Base-by-base conservation (phyloP, 1,140 invertebrate genomes). In the Cyphomyrmex costatus region DNA sequence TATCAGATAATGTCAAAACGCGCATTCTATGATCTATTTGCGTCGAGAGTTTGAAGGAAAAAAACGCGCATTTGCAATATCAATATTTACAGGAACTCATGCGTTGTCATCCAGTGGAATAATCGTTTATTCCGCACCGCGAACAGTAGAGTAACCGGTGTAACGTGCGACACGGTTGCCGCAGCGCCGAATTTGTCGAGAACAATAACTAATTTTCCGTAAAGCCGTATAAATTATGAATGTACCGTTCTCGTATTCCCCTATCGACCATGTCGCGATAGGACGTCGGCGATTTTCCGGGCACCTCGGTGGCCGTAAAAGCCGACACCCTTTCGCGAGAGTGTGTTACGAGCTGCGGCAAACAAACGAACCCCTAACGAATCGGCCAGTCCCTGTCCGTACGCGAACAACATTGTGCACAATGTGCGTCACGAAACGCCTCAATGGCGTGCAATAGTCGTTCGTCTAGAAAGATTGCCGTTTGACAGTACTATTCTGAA, bases 161-260 rank as follows among this genome's bases (percentile, higher is more conserved):
- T 49, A 60, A 71, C 21, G 14, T 3, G 33, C 16, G 8, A 46
- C 56, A 24, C 53, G 49, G 46, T 51, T 30, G 27, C 24, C 21
- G 21, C 65, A 21, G n/a, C 77, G 66, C 51, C 73, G 87, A 89
- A 92, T 90, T 92, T 92, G 89, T 91, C 74, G 74, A 61, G 53
- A 66, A 80, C 71, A 88, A 91, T 91, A 92, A 93, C 91, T 92
- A 93, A 93, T 93, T 92, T 88, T 78, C 85, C 82, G 87, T 87
- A 88, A 91, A 92, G 88, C 91, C 73, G 70, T 87, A 92, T 93
- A 92, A 93, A 93, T 93, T 91, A 92, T 91, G 84, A 90, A 85
- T 86, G 53, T 58, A n/a, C 30, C 30, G n/a, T 24, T 8, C 74
- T 70, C 66, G 49, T 66, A 78, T 74, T 27, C 70, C 30, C 19